Base-by-base conservation (phyloP, 2,797 vertebrate species). In the Sternarchorhynchus goeldii region DNA sequence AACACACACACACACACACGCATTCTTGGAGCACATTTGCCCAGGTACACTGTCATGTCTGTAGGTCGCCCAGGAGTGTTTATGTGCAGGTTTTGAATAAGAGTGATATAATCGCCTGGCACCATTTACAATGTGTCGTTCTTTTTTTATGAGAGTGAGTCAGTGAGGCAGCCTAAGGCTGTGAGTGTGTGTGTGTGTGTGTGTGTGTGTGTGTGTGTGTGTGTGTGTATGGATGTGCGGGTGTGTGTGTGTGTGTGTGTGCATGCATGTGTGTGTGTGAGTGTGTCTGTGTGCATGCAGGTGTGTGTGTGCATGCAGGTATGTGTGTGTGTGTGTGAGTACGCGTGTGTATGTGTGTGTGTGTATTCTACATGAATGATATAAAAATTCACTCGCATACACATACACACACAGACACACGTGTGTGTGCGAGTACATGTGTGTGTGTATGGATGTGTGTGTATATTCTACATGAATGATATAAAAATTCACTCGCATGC, bases 41-140 rank as follows among this genome's bases (percentile, higher is more conserved):
- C 45, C 67, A 69, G 25, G 50, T 45, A 69, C 17, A 25, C 45
- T 32, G 16, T 55, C 20, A 36, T 36, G 36, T 17, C 45, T 29
- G 31, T 5, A 10, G 50, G 25, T 60, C 71, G 31, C 56, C 21
- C 5, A 58, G 34, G 71, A 73, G 57, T 59, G 71, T 62, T 60
- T 73, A 29, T 41, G 56, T 62, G 57, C 71, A 41, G 57, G 71
- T 60, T 45, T 62, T 59, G 71, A 73, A 62, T 59, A 73, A 59
- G 55, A 73, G 58, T 73, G 71, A 32, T 69, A 69, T 55, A 69
- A 69, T 32, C n/a, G 67, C 67, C 17, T 69, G 67, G 25, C 50
- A 31, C 67, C 25, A 8, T 53, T 55, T 69, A 32, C 41, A 53
- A 31, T 75, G 64, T 62, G n/a, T 25, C 18, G 32, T 36, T 63